Base-by-base conservation (phyloP, 1,140 invertebrate genomes). In the Drosophila paulistorum region DNA sequence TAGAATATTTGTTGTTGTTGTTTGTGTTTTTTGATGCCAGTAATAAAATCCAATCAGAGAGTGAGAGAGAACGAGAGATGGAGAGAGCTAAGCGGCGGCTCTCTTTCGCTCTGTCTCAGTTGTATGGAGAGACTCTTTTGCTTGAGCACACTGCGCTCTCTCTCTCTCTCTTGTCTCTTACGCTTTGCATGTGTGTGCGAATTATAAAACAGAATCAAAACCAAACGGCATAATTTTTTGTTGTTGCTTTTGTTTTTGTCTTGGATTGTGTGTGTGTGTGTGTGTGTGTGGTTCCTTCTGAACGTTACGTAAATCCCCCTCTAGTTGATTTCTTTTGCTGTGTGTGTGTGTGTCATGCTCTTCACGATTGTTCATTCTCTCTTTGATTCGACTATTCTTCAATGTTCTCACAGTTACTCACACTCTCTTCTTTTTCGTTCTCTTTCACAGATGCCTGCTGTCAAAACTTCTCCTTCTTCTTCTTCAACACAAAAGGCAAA, bases 141-240 rank as follows among this genome's bases (percentile, higher is more conserved):
- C 17, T 11, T 30, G 5, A 23, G 0, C 45, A 23, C 45, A 51
- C 7, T 3, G 10, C 58, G 35, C 66, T 45, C 66, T 33, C 62
- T 2, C 59, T 42, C 7, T 14, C 26, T 66, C 10, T 57, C 10
- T 2, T 23, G 20, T 23, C 13, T 45, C 10, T 45, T 17, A n/a
- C n/a, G 42, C 14, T 20, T 5, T 64, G 58, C 23, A 54, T 61
- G 55, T 74, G 55, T 41, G 62, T 76, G 60, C 73, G 83, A 84
- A 84, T 89, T 89, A 89, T 89, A 89, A 89, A 89, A 89, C 84
- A 89, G 84, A 89, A 89, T 89, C 84, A 89, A 89, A 89, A 89
- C 80, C 85, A n/a, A 81, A 74, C 72, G 64, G 67, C 71, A 81
- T 76, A 78, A 75, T 14, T 73, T 69, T 72, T 81, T 45, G 74